These are phyloP conservation scores for Caenorhabditis sp. DNA, from an alignment of 2,888 invertebrate species.

Conservation along the genomic window DNA sequence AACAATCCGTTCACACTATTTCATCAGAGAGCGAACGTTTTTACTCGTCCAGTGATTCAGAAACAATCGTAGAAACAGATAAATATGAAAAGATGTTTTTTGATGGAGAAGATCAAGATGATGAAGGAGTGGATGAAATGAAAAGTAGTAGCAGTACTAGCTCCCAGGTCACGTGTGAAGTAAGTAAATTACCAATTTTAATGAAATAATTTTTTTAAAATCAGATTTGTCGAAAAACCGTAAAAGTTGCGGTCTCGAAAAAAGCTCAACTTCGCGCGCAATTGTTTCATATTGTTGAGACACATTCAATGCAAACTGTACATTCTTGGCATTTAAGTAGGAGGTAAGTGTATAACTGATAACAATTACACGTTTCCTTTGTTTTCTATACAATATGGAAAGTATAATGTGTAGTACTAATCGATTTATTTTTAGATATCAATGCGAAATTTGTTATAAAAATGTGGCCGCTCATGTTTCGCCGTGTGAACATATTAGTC, in stretches of 20 bases:
- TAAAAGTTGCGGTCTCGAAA: background rate
- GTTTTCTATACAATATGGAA: background rate
- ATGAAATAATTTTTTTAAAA: background rate
- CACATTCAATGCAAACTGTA: background rate
- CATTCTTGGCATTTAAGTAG: background rate
- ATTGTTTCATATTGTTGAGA: conserved; percentile 12
- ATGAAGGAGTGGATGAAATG: too few species aligned
- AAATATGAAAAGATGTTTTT: background rate
- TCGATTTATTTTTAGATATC: conserved; percentile 21
- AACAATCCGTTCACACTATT: background rate
- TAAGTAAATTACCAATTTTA: background rate
- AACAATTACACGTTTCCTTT: background rate
- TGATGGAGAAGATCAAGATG: background rate
- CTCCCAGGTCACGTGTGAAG: background rate
- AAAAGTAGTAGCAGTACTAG: too few species aligned
- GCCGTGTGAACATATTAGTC: conserved; percentile 31
- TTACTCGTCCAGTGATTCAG: background rate
- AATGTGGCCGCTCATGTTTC: conserved; percentile 18
- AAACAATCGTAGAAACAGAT: conserved; percentile 1
- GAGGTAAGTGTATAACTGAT: background rate
- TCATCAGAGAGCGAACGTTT: background rate
- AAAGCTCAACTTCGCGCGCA: conserved; percentile 17
- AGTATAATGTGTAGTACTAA: background rate
- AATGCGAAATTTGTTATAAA: conserved; percentile 12
- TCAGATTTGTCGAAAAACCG: background rate